Conservation (phyloP, 2,888 invertebrate genomes). For the Automeris io region DNA sequence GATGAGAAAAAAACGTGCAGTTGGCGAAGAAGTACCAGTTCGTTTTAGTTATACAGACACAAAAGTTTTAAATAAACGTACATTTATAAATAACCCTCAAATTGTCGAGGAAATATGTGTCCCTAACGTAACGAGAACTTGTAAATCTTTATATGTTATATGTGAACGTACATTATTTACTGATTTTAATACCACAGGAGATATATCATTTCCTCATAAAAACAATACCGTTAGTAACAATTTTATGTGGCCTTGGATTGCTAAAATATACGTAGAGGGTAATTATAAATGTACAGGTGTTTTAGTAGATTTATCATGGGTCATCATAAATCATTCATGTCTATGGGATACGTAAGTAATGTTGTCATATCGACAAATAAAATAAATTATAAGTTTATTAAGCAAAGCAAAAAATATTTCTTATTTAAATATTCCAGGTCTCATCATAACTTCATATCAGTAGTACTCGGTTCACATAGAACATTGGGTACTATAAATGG, state of each 20-base stretch:
- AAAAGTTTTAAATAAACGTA: conserved; percentile 45
- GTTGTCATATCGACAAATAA: too few relatives aligned
- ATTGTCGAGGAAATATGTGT: conserved; percentile 60
- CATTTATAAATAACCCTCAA: conserved; percentile 51
- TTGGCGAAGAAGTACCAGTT: conserved; percentile 32
- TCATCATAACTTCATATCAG: conserved; percentile 75
- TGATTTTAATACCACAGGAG: conserved; percentile 41
- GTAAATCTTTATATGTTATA: conserved; percentile 72
- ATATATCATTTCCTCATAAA: conserved; percentile 28
- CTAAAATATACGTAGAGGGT: conserved; percentile 83
- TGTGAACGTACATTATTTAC: conserved; percentile 68
- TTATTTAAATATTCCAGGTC: conserved; percentile 54
- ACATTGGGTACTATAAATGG: conserved; percentile 76
- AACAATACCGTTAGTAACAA: conserved; percentile 18
- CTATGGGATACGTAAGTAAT: conserved; percentile 54
- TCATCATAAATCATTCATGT: conserved; percentile 78
- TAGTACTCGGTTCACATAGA: conserved; percentile 82
- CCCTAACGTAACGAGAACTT: conserved; percentile 64
- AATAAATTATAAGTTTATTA: too few relatives aligned
- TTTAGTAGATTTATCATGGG: conserved; percentile 81
- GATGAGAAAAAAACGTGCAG: conserved; percentile 36
- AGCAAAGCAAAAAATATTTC: not conserved
- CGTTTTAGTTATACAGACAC: conserved; percentile 43
- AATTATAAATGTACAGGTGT: conserved; percentile 82
- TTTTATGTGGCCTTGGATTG: conserved; percentile 83